Conservation (phyloP, 2,888 invertebrate species). For the Timema cristinae region DNA sequence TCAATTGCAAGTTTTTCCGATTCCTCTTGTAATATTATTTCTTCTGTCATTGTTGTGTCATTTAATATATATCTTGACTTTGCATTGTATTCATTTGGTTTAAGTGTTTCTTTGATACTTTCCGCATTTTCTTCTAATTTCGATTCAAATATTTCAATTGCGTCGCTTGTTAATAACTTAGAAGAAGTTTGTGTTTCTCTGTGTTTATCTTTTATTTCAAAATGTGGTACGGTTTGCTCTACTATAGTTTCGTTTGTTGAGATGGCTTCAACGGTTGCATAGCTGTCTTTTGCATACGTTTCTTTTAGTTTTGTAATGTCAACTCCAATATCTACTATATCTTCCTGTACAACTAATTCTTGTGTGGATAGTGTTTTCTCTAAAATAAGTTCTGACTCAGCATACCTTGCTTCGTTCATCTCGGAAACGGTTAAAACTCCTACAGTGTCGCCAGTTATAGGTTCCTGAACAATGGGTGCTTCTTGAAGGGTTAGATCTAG, state of each 20-base stretch:
- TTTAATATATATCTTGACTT: neutral
- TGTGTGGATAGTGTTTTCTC: conserved; percentile 22
- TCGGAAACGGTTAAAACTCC: conserved; percentile 18
- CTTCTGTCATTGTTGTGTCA: conserved; percentile 20
- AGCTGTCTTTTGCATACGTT: conserved; percentile 19
- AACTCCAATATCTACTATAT: conserved; percentile 1
- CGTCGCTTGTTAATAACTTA: conserved; percentile 13
- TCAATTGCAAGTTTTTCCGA: conserved; percentile 16
- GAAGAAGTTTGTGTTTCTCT: neutral
- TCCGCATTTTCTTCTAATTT: neutral
- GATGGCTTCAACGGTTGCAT: conserved; percentile 21
- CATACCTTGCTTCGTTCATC: conserved; percentile 19
- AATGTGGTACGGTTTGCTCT: conserved; percentile 10
- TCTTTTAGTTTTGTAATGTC: conserved; percentile 8
- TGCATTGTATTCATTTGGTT: neutral
- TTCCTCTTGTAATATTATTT: conserved; percentile 21
- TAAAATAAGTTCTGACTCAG: conserved; percentile 18
- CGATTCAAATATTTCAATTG: neutral
- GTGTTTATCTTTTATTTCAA: neutral
- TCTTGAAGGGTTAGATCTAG: conserved; percentile 22
- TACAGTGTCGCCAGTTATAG: conserved; percentile 23
- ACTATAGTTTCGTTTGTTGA: conserved; percentile 21
- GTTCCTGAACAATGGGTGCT: conserved; percentile 23
- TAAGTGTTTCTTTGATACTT: conserved; percentile 19
- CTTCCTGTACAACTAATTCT: conserved; percentile 16